These are phyloP conservation scores for Plestiodon gilberti DNA, from an alignment of 2,113 vertebrate genomes.

Conservation along the genomic window DNA sequence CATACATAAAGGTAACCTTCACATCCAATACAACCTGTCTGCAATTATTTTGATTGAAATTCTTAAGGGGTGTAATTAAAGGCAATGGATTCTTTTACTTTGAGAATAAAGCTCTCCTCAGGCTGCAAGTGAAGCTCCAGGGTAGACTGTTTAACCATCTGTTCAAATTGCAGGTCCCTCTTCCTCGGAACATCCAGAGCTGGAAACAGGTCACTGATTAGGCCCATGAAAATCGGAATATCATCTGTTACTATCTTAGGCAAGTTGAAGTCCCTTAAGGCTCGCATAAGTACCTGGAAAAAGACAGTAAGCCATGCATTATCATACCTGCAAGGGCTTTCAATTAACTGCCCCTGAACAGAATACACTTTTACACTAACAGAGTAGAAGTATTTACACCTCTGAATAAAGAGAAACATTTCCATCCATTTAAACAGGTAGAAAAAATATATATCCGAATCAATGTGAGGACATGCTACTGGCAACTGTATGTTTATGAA, in stretches of 20 bases:
- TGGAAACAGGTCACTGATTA: slow-evolving; percentile 87
- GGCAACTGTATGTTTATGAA: neutral
- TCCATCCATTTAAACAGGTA: neutral
- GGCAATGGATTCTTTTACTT: slow-evolving; percentile 73
- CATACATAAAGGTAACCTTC: slow-evolving; percentile 42
- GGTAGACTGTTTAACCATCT: slow-evolving; percentile 79
- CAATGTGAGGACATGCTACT: neutral
- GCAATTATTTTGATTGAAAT: slow-evolving; percentile 47
- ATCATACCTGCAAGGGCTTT: neutral
- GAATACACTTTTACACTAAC: neutral
- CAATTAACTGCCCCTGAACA: neutral
- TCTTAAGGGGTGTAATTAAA: slow-evolving; percentile 40
- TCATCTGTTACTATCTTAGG: slow-evolving; percentile 88
- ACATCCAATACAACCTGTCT: slow-evolving; percentile 14
- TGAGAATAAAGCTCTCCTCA: slow-evolving; percentile 88
- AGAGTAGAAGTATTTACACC: neutral
- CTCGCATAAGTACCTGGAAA: slow-evolving; percentile 82
- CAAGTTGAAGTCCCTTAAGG: slow-evolving; percentile 87
- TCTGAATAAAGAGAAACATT: neutral
- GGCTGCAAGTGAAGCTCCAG: slow-evolving; percentile 84
- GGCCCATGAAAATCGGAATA: slow-evolving; percentile 80
- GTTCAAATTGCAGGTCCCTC: slow-evolving; percentile 80
- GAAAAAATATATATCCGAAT: neutral
- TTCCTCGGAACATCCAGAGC: slow-evolving; percentile 81
- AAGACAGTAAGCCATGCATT: neutral